Conservation (phyloP, 1,140 invertebrate genomes). For the Drosophila albomicans region DNA sequence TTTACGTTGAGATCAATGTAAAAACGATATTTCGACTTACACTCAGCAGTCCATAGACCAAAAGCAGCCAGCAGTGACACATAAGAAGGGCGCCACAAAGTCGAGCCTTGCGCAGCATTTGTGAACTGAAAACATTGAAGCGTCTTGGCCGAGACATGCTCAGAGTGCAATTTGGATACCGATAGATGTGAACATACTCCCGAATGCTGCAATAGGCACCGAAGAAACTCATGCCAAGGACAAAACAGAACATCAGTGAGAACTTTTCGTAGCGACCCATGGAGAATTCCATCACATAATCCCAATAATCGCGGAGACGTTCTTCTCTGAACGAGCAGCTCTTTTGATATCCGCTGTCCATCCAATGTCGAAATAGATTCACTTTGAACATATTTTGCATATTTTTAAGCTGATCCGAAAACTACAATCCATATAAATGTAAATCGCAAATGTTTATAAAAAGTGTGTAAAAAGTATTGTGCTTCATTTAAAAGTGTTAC, state of each 20-base stretch:
- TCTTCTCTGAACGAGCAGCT: not conserved
- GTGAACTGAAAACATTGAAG: conserved; percentile 3
- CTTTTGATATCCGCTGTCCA: not conserved
- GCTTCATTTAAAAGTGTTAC: too few species aligned
- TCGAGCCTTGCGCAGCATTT: conserved; percentile 8
- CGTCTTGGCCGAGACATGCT: conserved; percentile 47
- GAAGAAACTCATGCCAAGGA: not conserved
- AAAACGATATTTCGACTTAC: conserved; percentile 11
- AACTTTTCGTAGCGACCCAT: conserved; percentile 39
- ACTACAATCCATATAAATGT: not conserved
- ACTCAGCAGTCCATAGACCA: conserved; percentile 34
- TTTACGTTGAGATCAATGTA: not conserved
- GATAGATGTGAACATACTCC: conserved; percentile 17
- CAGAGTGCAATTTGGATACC: not conserved
- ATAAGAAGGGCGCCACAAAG: conserved; percentile 6
- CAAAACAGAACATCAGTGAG: conserved; percentile 43
- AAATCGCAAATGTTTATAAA: not conserved
- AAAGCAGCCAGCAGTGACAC: conserved; percentile 27
- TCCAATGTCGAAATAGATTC: not conserved
- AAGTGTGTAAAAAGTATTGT: not conserved
- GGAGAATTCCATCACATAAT: not conserved
- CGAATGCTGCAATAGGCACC: conserved; percentile 12
- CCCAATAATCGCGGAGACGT: not conserved
- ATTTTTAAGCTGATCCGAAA: not conserved
- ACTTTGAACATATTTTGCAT: conserved; percentile 7